Evolutionary conservation across 2,113 vertebrate genomes (phyloP).

Genomic region (Zosterops hypoxanthus): DNA sequence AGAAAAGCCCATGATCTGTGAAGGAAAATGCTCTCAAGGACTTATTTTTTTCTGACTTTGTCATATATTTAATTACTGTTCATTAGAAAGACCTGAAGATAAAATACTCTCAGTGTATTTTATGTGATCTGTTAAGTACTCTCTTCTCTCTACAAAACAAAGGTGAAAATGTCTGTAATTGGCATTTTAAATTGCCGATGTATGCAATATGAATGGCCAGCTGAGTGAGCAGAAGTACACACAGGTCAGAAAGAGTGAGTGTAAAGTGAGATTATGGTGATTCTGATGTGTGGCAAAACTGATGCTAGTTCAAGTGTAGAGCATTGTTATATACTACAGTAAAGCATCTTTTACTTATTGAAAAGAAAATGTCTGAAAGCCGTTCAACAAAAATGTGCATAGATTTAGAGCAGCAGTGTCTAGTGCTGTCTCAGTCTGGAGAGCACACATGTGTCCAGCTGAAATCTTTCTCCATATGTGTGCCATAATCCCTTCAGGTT

Average conservation of each 20-base stretch:
- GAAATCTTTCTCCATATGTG: neutral
- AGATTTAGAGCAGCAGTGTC: neutral
- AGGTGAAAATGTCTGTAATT: conserved; percentile 71
- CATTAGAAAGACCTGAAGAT: neutral
- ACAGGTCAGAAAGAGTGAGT: conserved; percentile 69
- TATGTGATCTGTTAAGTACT: conserved; percentile 67
- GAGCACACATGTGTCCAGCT: rapidly evolving
- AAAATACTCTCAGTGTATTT: neutral
- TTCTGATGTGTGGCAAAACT: neutral
- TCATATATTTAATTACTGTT: neutral
- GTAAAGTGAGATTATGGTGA: conserved; percentile 27
- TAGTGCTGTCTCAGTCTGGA: neutral
- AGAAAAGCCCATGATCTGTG: neutral
- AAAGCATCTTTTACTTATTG: neutral
- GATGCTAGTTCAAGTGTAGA: neutral
- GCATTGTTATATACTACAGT: neutral
- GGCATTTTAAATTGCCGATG: conserved; percentile 69
- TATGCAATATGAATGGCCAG: conserved; percentile 66
- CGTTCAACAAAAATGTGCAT: neutral
- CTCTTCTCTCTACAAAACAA: conserved; percentile 50
- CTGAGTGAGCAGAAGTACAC: conserved; percentile 74
- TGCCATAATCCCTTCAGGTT: neutral
- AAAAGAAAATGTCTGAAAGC: neutral
- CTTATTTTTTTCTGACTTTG: neutral
- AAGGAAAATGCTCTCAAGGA: neutral